Evolutionary conservation across 2,888 invertebrate species (phyloP), one percentile per base, ranked within the genome.

Genomic region (Orthosia gothica): DNA sequence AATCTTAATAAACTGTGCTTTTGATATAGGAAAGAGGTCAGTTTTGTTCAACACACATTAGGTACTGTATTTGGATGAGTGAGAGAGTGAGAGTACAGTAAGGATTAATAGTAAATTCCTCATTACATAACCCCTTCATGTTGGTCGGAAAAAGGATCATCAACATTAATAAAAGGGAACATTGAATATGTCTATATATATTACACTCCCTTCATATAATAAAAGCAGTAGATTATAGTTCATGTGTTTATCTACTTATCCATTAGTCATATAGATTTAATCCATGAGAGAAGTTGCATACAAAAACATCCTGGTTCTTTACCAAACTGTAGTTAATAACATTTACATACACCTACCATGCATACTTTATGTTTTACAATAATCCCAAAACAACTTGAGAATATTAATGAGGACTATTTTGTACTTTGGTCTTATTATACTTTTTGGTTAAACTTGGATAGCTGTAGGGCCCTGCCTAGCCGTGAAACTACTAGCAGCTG

Each of bases 261-360:
- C 40, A 55, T 26, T 49, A n/a, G 15, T 59, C 15, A 58, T 47
- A 70, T 57, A 66, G 15, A 59, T 68, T 50, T 23, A n/a, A 61
- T 18, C 45, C 55, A 2, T 47, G 16, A 50, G 26, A 81, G 18
- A 76, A 61, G n/a, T 26, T 55, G 20, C 62, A 55, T 54, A 64
- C 49, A 64, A 68, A 70, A 72, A 52, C 32, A 54, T 64, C 49
- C 52, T 61, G 55, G 54, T 68, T 66, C 63, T 68, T 76, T 55
- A 52, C 66, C 32, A 45, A 45, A 69, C 32, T 54, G 54, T 59
- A 76, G 50, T 47, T 74, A 66, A 62, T 49, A 67, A 50, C 45
- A 83, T 84, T 83, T 74, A 74, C 79, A 79, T 81, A 84, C 61
- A 81, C 82, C 65, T 84, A 84, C 54, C 55, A 59, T 65, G 84